A percentile compares a stretch with the other conserved stretches of the same genome.
phyloP scores from a whole-genome alignment of 2,888 invertebrate genomes.

The Lithophane leautieri region DNA sequence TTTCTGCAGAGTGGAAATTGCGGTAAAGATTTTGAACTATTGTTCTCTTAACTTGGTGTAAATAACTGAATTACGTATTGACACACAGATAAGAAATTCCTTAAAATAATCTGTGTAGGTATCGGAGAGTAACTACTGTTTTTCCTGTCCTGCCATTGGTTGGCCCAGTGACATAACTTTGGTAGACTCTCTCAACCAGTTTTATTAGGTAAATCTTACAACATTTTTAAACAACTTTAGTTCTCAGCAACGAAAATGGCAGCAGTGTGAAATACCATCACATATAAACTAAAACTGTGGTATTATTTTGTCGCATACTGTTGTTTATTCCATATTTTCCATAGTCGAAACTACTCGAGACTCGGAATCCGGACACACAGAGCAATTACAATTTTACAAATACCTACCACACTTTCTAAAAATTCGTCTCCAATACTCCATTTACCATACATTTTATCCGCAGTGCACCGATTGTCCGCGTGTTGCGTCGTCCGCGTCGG shows the following conservation, averaged over 20 bases:
- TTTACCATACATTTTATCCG: constrained; percentile 23
- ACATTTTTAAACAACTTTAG: no score
- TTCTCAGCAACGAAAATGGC: no score
- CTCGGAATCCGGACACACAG: background rate
- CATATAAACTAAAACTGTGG: no score
- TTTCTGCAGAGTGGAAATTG: constrained; percentile 29
- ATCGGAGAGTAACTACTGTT: no score
- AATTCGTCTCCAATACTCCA: constrained; percentile 5
- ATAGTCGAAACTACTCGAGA: no score
- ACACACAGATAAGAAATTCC: background rate
- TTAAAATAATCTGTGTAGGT: background rate
- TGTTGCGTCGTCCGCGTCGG: constrained; percentile 15
- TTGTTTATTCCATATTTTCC: no score
- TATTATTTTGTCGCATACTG: no score
- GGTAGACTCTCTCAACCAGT: no score
- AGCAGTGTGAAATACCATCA: no score
- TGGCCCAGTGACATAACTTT: no score
- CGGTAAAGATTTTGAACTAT: constrained; percentile 37
- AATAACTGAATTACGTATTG: background rate
- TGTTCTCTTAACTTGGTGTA: background rate
- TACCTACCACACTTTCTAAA: constrained; percentile 3
- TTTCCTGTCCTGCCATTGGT: no score
- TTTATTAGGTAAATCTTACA: no score
- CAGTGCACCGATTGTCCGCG: constrained; percentile 15
- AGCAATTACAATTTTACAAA: constrained; percentile 1